Percentiles rank a stretch among this genome's conserved stretches.
These are phyloP conservation scores for Anguilla marmorata DNA, from an alignment of 2,797 vertebrate genomes.

Conservation along the genomic window DNA sequence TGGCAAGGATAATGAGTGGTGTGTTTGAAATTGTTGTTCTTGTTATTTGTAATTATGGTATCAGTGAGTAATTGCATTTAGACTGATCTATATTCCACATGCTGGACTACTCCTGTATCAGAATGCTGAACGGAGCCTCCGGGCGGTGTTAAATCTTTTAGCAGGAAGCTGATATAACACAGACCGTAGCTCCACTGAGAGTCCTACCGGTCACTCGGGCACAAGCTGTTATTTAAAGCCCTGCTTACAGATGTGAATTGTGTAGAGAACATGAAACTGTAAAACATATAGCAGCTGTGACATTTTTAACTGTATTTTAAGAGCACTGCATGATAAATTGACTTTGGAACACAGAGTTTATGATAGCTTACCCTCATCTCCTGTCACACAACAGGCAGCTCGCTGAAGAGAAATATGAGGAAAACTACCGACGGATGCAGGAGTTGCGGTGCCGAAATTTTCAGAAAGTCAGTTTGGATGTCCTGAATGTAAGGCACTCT, in stretches of 20 bases:
- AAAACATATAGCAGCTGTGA: not conserved
- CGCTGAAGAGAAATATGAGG: constrained; percentile 79
- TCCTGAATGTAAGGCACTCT: constrained; percentile 63
- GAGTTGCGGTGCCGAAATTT: constrained; percentile 71
- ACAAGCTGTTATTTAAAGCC: not conserved
- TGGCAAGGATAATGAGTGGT: not conserved
- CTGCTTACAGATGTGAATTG: not conserved
- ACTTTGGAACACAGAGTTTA: not conserved
- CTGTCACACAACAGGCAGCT: constrained; percentile 65
- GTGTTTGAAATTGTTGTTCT: not conserved
- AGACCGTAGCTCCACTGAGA: not conserved
- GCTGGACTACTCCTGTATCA: not conserved
- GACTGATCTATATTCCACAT: not conserved
- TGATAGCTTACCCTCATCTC: not conserved
- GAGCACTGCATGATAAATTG: not conserved
- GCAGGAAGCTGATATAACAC: not conserved
- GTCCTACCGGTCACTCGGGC: not conserved
- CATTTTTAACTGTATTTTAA: not conserved
- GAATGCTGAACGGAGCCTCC: not conserved
- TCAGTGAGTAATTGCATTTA: not conserved
- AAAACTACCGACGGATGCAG: constrained; percentile 72
- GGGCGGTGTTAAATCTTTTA: not conserved
- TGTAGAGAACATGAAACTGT: not conserved
- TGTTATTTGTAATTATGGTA: not conserved
- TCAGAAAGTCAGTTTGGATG: constrained; percentile 59